These are phyloP conservation scores for Pachypsylla venusta DNA, from an alignment of 1,140 invertebrate genomes.

Conservation along the genomic window DNA sequence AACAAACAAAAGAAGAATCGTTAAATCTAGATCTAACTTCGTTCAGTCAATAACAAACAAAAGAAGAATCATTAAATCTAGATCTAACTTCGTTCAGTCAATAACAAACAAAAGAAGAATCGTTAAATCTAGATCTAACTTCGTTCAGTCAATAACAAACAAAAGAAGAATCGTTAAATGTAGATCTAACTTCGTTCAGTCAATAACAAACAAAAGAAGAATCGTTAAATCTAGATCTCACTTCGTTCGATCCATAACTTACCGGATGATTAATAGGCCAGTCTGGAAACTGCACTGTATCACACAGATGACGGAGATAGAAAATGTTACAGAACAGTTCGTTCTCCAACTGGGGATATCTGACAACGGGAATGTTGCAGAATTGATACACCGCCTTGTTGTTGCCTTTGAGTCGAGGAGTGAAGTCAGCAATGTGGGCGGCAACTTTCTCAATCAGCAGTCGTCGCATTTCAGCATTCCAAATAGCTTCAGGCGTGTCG, in stretches of 20 bases:
- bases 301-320: constrained; percentile 92
- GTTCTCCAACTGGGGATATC: constrained; percentile 86
- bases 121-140: too few species aligned
- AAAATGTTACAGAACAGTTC: constrained; percentile 99
- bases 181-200: too few species aligned
- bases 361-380: constrained; percentile 86
- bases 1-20: too few species aligned
- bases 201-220: too few species aligned
- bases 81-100: too few species aligned
- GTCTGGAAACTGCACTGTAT: constrained; percentile 76
- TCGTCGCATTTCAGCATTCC: constrained; percentile 78
- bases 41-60: too few species aligned
- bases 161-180: too few species aligned
- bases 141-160: too few species aligned
- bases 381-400: constrained; percentile 92
- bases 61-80: too few species aligned
- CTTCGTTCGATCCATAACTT: constrained; percentile 28
- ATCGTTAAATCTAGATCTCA: too few species aligned
- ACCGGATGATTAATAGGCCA: constrained; percentile 96
- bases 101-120: too few species aligned
- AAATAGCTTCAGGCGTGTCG: constrained; percentile 97
- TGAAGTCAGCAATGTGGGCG: constrained; percentile 92
- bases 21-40: too few species aligned
- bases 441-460: constrained; percentile 94
- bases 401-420: constrained; percentile 81